Conservation (phyloP, 37 sponge, comb jelly and placozoan genomes). For the Beroe ovata region DNA sequence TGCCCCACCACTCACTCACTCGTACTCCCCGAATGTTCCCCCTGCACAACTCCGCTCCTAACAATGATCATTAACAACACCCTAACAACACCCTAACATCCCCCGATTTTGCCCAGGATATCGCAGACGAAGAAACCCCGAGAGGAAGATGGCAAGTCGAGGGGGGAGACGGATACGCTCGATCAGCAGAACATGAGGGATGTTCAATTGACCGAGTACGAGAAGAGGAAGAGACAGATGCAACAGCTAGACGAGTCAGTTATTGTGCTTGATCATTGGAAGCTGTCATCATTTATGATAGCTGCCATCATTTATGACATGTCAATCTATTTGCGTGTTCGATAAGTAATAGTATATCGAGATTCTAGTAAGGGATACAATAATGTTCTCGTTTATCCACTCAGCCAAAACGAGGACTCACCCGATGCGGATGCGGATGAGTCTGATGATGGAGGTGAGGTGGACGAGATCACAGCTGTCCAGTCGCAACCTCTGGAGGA, state of each 20-base stretch:
- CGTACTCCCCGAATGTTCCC: too few relatives aligned
- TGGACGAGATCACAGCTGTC: conserved; percentile 52
- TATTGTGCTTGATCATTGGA: too few relatives aligned
- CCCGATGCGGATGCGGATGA: neutral
- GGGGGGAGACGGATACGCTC: conserved; percentile 9
- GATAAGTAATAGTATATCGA: too few relatives aligned
- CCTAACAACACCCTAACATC: too few relatives aligned
- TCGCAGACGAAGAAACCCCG: conserved; percentile 35
- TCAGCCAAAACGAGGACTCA: conserved; percentile 30
- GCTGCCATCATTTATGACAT: too few relatives aligned
- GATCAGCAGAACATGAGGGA: conserved; percentile 61
- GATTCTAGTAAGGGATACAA: too few relatives aligned
- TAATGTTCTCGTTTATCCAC: neutral
- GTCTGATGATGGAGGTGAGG: conserved; percentile 35
- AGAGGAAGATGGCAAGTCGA: neutral
- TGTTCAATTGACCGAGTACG: conserved; percentile 57
- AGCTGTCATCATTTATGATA: too few relatives aligned
- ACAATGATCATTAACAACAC: too few relatives aligned
- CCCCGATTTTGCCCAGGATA: conserved; percentile 4
- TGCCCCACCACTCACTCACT: too few relatives aligned
- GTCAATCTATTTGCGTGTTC: too few relatives aligned
- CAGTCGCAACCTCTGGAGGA: conserved; percentile 60
- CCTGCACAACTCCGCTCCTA: too few relatives aligned
- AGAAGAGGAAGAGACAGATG: conserved; percentile 61
- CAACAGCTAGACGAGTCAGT: conserved; percentile 36